Percentiles rank a stretch among this genome's conserved stretches.
phyloP scores from a whole-genome alignment of 2,888 invertebrate genomes.

The Monochamus alternatus region DNA sequence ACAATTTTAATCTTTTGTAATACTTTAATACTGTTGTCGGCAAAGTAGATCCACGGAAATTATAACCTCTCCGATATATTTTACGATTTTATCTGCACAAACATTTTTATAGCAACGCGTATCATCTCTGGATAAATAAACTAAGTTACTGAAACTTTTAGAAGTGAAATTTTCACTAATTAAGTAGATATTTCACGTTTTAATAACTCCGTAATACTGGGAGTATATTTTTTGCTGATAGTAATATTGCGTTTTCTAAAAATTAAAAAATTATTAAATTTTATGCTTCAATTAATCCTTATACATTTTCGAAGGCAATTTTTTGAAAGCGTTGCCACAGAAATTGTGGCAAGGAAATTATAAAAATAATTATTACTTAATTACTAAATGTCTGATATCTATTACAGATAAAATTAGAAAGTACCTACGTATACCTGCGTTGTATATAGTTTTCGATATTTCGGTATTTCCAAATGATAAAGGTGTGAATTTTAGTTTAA shows the following conservation, averaged over 20 bases:
- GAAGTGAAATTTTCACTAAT: not conserved
- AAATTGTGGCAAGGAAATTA: constrained; percentile 5
- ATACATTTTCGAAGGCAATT: constrained; percentile 7
- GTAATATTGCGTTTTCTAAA: constrained; percentile 9
- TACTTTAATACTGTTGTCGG: no score
- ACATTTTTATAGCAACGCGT: no score
- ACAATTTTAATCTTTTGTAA: no score
- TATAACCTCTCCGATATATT: no score
- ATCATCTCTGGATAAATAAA: not conserved
- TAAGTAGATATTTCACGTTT: not conserved
- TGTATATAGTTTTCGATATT: not conserved
- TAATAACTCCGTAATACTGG: not conserved
- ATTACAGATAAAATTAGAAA: constrained; percentile 3
- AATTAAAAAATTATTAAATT: constrained; percentile 7
- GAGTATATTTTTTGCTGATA: not conserved
- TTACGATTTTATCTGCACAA: no score
- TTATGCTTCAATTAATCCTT: constrained; percentile 12
- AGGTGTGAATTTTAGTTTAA: not conserved
- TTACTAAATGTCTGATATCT: not conserved
- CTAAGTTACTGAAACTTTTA: not conserved
- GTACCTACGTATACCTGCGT: not conserved
- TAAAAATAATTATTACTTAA: constrained; percentile 10
- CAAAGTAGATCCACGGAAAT: no score
- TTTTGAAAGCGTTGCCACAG: constrained; percentile 3
- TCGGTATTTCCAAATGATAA: not conserved